Evolutionary conservation across 2,797 vertebrate species (phyloP).

Genomic region (Vireo griseus): DNA sequence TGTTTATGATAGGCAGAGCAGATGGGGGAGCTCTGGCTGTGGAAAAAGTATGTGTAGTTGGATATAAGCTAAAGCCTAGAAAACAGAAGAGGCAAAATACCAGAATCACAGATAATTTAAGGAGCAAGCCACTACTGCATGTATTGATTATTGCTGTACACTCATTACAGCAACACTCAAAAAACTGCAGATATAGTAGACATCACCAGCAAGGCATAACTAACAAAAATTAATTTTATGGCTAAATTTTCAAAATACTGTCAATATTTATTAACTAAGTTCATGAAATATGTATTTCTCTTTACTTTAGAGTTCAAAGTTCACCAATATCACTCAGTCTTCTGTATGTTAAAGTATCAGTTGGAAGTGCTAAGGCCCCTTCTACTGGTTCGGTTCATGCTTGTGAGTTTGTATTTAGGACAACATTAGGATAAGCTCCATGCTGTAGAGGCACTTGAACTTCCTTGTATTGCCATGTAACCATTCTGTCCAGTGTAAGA

Average conservation of each 20-base stretch:
- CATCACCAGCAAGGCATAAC: neutral
- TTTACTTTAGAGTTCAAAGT: neutral
- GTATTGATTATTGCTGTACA: neutral
- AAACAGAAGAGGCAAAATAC: neutral
- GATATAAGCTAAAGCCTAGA: neutral
- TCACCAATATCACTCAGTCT: neutral
- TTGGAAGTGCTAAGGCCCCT: neutral
- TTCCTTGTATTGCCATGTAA: neutral
- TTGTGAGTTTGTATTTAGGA: neutral
- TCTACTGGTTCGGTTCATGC: neutral
- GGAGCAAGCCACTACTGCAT: neutral
- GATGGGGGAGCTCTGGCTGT: neutral
- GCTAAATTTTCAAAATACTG: neutral
- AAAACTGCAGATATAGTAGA: neutral
- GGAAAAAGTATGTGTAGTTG: neutral
- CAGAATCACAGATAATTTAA: neutral
- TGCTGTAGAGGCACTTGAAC: neutral
- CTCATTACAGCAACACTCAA: neutral
- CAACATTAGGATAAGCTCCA: neutral
- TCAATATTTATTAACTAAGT: neutral
- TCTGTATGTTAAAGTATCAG: neutral
- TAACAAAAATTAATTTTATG: neutral
- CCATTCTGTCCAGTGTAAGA: neutral
- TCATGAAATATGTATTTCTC: neutral
- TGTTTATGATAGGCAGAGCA: neutral